Percentiles rank a stretch among this genome's conserved stretches.
Evolutionary conservation across 2,113 vertebrate species (phyloP).

Genomic region (Sceloporus undulatus): DNA sequence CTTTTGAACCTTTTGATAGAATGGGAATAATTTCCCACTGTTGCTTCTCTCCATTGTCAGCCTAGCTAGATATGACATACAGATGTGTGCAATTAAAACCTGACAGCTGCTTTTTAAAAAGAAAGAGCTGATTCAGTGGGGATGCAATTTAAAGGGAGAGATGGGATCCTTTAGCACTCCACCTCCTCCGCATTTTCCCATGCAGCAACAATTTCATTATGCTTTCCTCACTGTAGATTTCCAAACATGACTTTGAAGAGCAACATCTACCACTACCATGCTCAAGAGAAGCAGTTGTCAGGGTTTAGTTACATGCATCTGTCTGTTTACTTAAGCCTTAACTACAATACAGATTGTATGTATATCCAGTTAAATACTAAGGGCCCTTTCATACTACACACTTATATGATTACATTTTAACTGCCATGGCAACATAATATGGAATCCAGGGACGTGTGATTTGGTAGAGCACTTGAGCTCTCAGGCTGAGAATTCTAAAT

Average conservation of each 20-base stretch:
- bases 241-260: background rate
- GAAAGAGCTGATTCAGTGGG: background rate
- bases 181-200: background rate
- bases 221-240: background rate
- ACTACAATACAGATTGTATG: too few relatives aligned
- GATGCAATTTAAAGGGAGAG: background rate
- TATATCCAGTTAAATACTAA: too few relatives aligned
- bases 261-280: too few relatives aligned
- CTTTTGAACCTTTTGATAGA: background rate
- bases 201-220: background rate
- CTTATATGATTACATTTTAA: too few relatives aligned
- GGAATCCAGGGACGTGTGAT: too few relatives aligned
- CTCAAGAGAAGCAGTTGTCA: too few relatives aligned
- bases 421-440: too few relatives aligned
- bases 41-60: background rate
- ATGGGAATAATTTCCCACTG: conserved; percentile 5
- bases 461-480: too few relatives aligned
- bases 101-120: background rate
- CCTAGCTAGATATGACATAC: background rate
- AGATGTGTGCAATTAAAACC: conserved; percentile 9
- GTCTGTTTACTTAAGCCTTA: too few relatives aligned
- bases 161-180: background rate
- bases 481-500: too few relatives aligned
- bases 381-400: too few relatives aligned
- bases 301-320: too few relatives aligned